Evolutionary conservation across 2,797 vertebrate genomes (phyloP), one percentile per base, ranked within the genome.

Genomic region (Heliangelus exortis): DNA sequence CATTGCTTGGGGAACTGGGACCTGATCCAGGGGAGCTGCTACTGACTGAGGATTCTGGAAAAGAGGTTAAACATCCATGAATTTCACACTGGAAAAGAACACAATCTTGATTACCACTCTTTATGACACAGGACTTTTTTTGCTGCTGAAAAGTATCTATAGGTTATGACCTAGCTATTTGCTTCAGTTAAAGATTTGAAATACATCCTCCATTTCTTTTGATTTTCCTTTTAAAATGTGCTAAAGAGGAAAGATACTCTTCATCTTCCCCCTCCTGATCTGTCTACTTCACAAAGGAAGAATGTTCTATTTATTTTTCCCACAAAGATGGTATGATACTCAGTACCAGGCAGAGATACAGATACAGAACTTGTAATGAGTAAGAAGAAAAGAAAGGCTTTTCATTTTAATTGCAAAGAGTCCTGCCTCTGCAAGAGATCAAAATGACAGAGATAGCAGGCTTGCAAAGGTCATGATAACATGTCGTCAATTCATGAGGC

Each of bases 1-100:
- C 99, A 91, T 99, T 99, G 89, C 98, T 99, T 90, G 99, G 99
- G 88, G 99, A 99, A 97, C 99, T 99, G 94, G 99, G 99, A 89
- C 99, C 99, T 25, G 99, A 99, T 75, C 98, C 99, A 81, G 99
- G 98, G 87, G 99, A 99, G 95, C 98, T 98, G 98, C 98, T 99
- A 92, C 98, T 99, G 95, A 99, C 98, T 33, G 99, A 99, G 68
- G 98, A 98, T 95, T 99, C 99, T 99, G 97, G 74, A 97, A 97
- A 95, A 96, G n/a, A 97, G 53, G 50, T 54, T n/a, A 95, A 89
- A 54, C 4, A 83, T 12, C 94, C 36, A 53, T 25, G 13, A 81
- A 77, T 89, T 92, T 87, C 50, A 86, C 47, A 43, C 16, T 55
- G 45, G 29, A 92, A 73, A 79, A 29, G 31, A 73, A 81, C 29